Conservation (phyloP, 1,140 invertebrate species). For the Zaprionus kolodkinae region DNA sequence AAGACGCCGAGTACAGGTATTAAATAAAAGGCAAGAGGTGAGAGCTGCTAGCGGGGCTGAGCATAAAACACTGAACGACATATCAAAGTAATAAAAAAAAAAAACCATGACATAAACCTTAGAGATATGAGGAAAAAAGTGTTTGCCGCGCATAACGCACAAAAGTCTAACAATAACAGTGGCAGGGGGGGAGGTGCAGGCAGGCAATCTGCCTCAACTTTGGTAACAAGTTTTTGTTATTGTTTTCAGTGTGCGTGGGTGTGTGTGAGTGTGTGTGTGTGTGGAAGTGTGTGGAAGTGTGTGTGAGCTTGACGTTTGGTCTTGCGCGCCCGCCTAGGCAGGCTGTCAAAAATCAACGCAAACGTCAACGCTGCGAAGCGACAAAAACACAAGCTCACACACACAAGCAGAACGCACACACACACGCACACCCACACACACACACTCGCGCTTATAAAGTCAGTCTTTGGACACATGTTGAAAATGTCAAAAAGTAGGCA, state of each 20-base stretch:
- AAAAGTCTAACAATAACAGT: slow-evolving; percentile 75
- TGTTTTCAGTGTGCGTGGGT: slow-evolving; percentile 50
- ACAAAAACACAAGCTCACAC: slow-evolving; percentile 50
- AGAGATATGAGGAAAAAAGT: slow-evolving; percentile 72
- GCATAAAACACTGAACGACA: slow-evolving; percentile 12
- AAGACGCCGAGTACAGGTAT: slow-evolving; percentile 60
- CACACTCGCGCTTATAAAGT: slow-evolving; percentile 6
- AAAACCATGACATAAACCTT: slow-evolving; percentile 81
- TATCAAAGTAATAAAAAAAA: slow-evolving; percentile 80
- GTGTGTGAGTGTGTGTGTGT: slow-evolving; percentile 16
- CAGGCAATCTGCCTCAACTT: slow-evolving; percentile 76
- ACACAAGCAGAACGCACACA: slow-evolving; percentile 16
- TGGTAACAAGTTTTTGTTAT: slow-evolving; percentile 81
- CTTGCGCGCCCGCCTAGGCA: slow-evolving; percentile 69
- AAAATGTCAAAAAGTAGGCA: slow-evolving; percentile 83
- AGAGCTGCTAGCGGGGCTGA: too few species aligned
- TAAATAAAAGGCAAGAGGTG: slow-evolving; percentile 39
- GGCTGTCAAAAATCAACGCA: slow-evolving; percentile 82
- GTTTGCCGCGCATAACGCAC: slow-evolving; percentile 68
- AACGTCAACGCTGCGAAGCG: slow-evolving; percentile 77
- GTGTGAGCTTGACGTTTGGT: slow-evolving; percentile 45
- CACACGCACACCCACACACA: slow-evolving; percentile 8
- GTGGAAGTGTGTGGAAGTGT: too few species aligned
- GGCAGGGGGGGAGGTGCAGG: slow-evolving; percentile 7
- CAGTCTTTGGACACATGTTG: slow-evolving; percentile 75